Evolutionary conservation across 2,113 vertebrate species (phyloP).

Genomic region (Nothobranchius furzeri): DNA sequence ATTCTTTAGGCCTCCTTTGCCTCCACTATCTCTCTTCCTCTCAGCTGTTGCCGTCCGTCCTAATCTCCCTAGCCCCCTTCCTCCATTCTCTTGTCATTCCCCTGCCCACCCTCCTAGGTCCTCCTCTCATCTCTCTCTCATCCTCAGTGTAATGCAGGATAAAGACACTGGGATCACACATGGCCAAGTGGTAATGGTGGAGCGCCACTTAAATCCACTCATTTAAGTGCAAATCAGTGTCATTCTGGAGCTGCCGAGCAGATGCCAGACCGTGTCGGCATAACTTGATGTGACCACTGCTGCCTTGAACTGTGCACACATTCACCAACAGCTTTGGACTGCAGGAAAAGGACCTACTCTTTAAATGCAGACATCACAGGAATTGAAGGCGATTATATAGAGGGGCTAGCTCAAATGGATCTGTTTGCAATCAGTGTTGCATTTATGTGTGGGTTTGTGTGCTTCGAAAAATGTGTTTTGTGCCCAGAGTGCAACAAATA

Average conservation of each 20-base stretch:
- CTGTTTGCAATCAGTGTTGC: constrained; percentile 19
- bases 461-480: not conserved
- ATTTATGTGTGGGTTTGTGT: not conserved
- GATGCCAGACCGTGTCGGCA: constrained; percentile 72
- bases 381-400: constrained; percentile 45
- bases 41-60: constrained; percentile 25
- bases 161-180: constrained; percentile 91
- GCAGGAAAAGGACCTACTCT: constrained; percentile 45
- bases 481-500: not conserved
- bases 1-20: constrained; percentile 26
- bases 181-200: constrained; percentile 90
- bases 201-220: constrained; percentile 90
- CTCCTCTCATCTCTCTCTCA: constrained; percentile 27
- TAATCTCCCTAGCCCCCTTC: constrained; percentile 37
- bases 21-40: constrained; percentile 3
- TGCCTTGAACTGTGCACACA: constrained; percentile 23
- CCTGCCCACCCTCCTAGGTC: constrained; percentile 54
- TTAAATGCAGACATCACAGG: constrained; percentile 58
- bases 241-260: constrained; percentile 72
- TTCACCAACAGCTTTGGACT: constrained; percentile 38
- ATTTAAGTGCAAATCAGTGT: constrained; percentile 96
- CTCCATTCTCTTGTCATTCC: constrained; percentile 38
- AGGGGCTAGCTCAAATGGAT: constrained; percentile 32
- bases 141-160: constrained; percentile 86
- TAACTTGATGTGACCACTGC: constrained; percentile 65